Base-by-base conservation (phyloP, 2,888 invertebrate genomes). In the Cephus pygmeus region DNA sequence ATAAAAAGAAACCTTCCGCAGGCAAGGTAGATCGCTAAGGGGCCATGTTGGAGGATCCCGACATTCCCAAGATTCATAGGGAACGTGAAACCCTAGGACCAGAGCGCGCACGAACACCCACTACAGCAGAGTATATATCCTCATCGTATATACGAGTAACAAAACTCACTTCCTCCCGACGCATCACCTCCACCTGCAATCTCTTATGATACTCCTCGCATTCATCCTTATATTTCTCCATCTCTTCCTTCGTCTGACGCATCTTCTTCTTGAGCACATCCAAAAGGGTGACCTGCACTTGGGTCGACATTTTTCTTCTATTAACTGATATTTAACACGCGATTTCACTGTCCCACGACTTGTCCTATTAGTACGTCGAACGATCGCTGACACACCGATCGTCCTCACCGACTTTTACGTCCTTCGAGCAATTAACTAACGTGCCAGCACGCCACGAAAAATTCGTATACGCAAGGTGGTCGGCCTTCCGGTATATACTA, bases 241-340 rank as follows among this genome's bases (percentile, higher is more conserved):
- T 97, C 94, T 99, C 99, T 93, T 98, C 98, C 94, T 98, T 98
- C 89, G 98, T 97, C 93, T 98, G 98, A 88, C 98, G 95, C 99
- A 99, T 99, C 95, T 99, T 99, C 95, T 98, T 98, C 95, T 99
- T 99, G 91, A 99, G 95, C 91, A 98, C 98, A 93, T 98, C 98
- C 92, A 99, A 94, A 89, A 99, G 96, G 91, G 97, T 96, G 92
- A 97, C 97, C 94, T 98, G 97, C 93, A 97, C 95, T 93, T 95
- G 96, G 92, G 96, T 95, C 94, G 97, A 96, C 97, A 97, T 97
- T 93, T 92, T 40, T 40, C 94, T 92, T 88, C 91, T 91, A 23
- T 77, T 75, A 56, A 76, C 75, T 78, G 69, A 69, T 76, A 73
- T 73, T 40, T 23, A 40, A 40, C 40, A 40, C 40, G 40, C 23